Base-by-base conservation (phyloP, 2,797 vertebrate species). In the Fistularia commersonii region DNA sequence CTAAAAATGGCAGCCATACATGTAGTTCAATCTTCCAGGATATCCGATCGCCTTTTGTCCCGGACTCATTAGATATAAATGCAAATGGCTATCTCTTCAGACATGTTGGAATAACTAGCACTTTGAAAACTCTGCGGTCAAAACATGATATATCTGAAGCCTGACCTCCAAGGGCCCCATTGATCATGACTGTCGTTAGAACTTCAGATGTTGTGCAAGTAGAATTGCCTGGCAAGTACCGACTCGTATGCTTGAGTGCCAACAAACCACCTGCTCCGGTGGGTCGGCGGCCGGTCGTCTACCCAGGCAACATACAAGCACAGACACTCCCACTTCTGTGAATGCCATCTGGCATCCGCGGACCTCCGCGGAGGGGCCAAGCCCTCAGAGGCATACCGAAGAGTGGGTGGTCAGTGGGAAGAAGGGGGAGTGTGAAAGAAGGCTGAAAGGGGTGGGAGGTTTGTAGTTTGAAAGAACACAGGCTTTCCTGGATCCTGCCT, bases 341-440 rank as follows among this genome's bases (percentile, higher is more conserved):
- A 65, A 53, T 23, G 62, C 86, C 77, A 80, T 78, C 77, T 86
- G 82, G 67, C 80, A 60, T 60, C 11, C 3, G 3, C 34, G 34
- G 41, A 54, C 40, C 45, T 55, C 66, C 5, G 42, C 6, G 10
- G 65, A 57, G 56, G 41, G 45, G 35, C 35, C 0, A 6, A 15
- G 43, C 42, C 65, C 61, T 57, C 8, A 0, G 48, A 66, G 63
- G 37, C 32, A 38, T 1, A 32, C 41, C 45, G 41, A 48, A 51
- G 53, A 59, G 59, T 39, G 23, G 57, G 48, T 42, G 43, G 59
- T 13, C 45, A 10, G 32, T 48, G 41, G 32, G 13, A 34, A 32
- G 14, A 9, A 32, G 3, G 23, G 14, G 35, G 13, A 23, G 52
- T 9, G 6, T 12, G 43, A 15, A 6, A 32, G 12, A 58, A 31